Evolutionary conservation across 2,797 vertebrate species (phyloP).

Genomic region (Centropyge bicolor): DNA sequence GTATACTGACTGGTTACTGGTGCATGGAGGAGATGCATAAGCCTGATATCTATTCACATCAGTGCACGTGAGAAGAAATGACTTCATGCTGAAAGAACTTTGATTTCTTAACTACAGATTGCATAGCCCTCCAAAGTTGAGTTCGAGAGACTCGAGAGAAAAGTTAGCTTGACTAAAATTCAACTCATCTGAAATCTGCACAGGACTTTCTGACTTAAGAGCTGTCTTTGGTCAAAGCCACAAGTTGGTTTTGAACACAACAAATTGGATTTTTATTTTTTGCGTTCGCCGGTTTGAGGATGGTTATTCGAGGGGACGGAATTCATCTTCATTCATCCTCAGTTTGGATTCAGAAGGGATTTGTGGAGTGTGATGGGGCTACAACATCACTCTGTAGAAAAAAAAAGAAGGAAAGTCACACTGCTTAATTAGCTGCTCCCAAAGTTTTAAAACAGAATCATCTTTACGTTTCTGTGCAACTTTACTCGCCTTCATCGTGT

Average conservation of each 20-base stretch:
- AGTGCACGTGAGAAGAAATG: slow-evolving; percentile 50
- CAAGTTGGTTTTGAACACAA: slow-evolving; percentile 53
- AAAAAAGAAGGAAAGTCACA: slow-evolving; percentile 10
- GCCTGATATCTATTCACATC: slow-evolving; percentile 66
- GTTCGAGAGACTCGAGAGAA: slow-evolving; percentile 47
- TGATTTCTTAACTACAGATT: slow-evolving; percentile 63
- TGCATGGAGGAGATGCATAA: slow-evolving; percentile 47
- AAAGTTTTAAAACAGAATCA: background rate
- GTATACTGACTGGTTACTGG: slow-evolving; percentile 47
- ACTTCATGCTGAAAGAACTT: slow-evolving; percentile 56
- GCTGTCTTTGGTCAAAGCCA: slow-evolving; percentile 63
- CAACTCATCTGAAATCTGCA: slow-evolving; percentile 59
- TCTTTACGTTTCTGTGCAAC: too few relatives aligned
- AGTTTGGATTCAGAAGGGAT: slow-evolving; percentile 39
- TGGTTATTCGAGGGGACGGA: slow-evolving; percentile 34
- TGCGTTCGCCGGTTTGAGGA: slow-evolving; percentile 43
- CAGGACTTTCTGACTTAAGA: slow-evolving; percentile 40
- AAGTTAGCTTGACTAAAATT: slow-evolving; percentile 61
- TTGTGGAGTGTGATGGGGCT: slow-evolving; percentile 37
- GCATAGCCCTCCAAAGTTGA: slow-evolving; percentile 56
- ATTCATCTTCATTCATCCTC: slow-evolving; percentile 56
- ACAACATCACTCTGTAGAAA: slow-evolving; percentile 54
- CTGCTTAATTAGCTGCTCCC: slow-evolving; percentile 29
- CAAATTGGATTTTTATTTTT: slow-evolving; percentile 27
- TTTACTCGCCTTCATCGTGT: slow-evolving; percentile 51